phyloP scores from a whole-genome alignment of 1,140 invertebrate species.

The Brachionus plicatilis region DNA sequence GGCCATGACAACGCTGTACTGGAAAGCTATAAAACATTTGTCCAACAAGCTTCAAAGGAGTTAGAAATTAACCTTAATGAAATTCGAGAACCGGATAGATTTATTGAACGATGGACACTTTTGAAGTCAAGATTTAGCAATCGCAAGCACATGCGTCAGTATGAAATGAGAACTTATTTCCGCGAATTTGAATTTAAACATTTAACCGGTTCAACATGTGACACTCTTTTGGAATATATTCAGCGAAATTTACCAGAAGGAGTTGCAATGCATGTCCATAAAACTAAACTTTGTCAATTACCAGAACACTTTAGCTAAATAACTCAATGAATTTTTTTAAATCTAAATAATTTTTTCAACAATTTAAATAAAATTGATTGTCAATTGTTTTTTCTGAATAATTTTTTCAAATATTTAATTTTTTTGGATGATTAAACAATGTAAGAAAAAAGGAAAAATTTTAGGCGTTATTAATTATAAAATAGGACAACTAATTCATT shows the following conservation, averaged over 20 bases:
- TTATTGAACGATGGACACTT: slow-evolving; percentile 66
- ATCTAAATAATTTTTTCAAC: not conserved
- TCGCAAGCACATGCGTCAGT: slow-evolving; percentile 90
- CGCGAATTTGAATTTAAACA: slow-evolving; percentile 65
- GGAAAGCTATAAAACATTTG: slow-evolving; percentile 78
- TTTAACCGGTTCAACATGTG: slow-evolving; percentile 86
- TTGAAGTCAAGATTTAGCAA: slow-evolving; percentile 81
- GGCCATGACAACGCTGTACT: slow-evolving; percentile 78
- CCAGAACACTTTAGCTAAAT: slow-evolving; percentile 4
- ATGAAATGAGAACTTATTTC: slow-evolving; percentile 89
- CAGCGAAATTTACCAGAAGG: slow-evolving; percentile 94
- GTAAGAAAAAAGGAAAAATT: not conserved
- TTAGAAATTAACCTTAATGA: slow-evolving; percentile 69
- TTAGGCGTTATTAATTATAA: not conserved
- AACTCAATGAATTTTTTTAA: not conserved
- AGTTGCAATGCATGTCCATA: slow-evolving; percentile 82
- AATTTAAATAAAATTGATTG: not conserved
- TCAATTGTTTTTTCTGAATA: not conserved
- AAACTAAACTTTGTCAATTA: slow-evolving; percentile 4
- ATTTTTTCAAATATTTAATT: not conserved
- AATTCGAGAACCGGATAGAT: slow-evolving; percentile 59
- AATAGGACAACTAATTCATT: not conserved
- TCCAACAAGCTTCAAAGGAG: slow-evolving; percentile 69
- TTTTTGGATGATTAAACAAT: not conserved
- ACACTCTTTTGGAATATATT: slow-evolving; percentile 91